A percentile compares a stretch with the other conserved stretches of the same genome.
phyloP scores from a whole-genome alignment of 2,113 vertebrate species.

The Dinomys branickii region DNA sequence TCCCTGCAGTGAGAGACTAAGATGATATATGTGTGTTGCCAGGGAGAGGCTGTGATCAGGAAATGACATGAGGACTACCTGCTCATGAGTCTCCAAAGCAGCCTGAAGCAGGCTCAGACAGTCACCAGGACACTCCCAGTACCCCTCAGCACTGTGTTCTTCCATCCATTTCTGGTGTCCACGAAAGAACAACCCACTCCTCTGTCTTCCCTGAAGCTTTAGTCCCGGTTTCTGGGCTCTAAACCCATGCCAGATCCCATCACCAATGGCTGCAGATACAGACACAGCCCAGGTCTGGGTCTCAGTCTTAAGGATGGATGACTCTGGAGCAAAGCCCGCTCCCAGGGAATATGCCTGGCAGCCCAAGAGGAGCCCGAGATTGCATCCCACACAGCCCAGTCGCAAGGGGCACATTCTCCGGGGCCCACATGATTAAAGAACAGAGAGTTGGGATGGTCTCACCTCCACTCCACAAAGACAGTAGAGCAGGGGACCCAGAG shows the following conservation, averaged over 20 bases:
- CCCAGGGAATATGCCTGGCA: too few relatives aligned
- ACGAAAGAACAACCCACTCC: neutral
- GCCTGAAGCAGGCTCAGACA: too few relatives aligned
- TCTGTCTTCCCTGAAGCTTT: neutral
- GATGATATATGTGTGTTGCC: neutral
- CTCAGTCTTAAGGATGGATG: too few relatives aligned
- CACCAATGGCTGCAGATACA: neutral
- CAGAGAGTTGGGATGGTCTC: neutral
- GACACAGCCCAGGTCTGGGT: neutral
- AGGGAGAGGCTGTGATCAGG: neutral
- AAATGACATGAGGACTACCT: neutral
- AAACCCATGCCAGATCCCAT: neutral
- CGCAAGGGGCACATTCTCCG: neutral
- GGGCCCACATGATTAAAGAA: too few relatives aligned
- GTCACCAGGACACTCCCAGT: neutral
- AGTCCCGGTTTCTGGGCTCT: neutral
- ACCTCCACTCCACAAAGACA: neutral
- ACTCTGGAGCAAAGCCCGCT: neutral
- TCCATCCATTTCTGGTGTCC: neutral
- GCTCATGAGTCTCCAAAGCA: neutral
- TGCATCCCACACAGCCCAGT: neutral
- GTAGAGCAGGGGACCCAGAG: neutral
- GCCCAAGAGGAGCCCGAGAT: neutral
- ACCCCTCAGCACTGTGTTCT: neutral
- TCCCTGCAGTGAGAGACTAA: neutral